These are phyloP conservation scores for Cettia cetti DNA, from an alignment of 2,113 vertebrate genomes.

Conservation along the genomic window DNA sequence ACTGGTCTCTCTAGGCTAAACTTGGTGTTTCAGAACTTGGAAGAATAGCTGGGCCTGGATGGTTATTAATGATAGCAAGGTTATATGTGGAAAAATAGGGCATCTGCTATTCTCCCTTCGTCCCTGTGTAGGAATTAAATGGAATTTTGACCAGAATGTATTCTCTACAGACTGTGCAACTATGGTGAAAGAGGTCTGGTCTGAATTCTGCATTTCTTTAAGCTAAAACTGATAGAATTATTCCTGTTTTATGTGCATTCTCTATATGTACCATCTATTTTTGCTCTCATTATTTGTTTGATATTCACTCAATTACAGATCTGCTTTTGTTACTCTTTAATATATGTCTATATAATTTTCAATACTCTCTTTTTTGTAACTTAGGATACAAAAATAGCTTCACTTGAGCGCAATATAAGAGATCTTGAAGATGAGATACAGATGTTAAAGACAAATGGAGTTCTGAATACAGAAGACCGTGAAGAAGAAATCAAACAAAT, in stretches of 20 bases:
- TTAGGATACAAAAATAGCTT: slow-evolving; percentile 98
- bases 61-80: background rate
- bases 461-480: slow-evolving; percentile 92
- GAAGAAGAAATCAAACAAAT: slow-evolving; percentile 99
- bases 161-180: background rate
- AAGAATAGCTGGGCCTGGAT: background rate
- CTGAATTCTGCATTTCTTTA: background rate
- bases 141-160: background rate
- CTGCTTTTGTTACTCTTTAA: background rate
- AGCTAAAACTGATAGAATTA: background rate
- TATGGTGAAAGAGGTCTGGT: background rate
- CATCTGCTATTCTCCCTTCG: background rate
- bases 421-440: slow-evolving; percentile 99
- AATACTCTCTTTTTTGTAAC: slow-evolving; percentile 41
- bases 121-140: background rate
- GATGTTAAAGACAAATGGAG: slow-evolving; percentile 96
- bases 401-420: slow-evolving; percentile 95
- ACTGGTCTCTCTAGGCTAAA: background rate
- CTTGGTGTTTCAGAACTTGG: background rate
- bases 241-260: background rate
- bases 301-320: background rate
- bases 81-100: background rate
- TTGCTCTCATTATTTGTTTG: background rate
- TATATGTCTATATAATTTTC: background rate
- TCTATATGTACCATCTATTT: background rate